Base-by-base conservation (phyloP, 2,888 invertebrate species). In the Stictocephala bisonia region DNA sequence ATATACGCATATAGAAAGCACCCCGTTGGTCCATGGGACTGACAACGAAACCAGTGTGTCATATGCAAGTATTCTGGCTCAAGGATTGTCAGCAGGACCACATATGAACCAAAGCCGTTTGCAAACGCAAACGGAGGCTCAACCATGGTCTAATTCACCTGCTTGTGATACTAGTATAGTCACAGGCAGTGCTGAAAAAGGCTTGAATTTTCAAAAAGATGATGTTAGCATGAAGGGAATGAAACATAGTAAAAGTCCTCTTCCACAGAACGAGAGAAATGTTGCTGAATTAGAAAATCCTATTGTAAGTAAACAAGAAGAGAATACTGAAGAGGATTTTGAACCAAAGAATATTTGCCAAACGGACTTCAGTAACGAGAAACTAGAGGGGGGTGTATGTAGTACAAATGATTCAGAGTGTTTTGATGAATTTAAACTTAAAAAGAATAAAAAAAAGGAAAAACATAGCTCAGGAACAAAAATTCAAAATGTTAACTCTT, bases 61-160 rank as follows among this genome's bases (percentile, higher is more conserved):
- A 40, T 73, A 73, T 68, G 73, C 73, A 50, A 73, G 67, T 60
- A 73, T 73, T 58, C 58, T 73, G 69, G 58, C 73, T 40, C 73
- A 73, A 58, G 73, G 73, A 29, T 69, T 73, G 35, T n/a, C 50
- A 51, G 29, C 1, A 58, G 60, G 35, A 50, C 44, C 67, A 69
- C 50, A 41, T 31, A 26, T 58, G 29, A 41, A 31, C 35, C 72
- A 66, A 29, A 26, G 64, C 53, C 53, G 41, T 72, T 66, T 48
- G 40, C 35, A 29, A 22, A 7, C 40, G 51, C 48, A 51, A 72
- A 66, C 64, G 22, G 66, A 72, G 44, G 53, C 24, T 67, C 53
- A 53, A 22, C 18, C 35, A 50, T 64, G 50, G 71, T 48, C 31
- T 51, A 11, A 50, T 69, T 44, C 73, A 60, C 73, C 69, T 73